Evolutionary conservation across 1,140 invertebrate genomes (phyloP), one percentile per base, ranked within the genome.

Genomic region (Trinorchestia longiramus): DNA sequence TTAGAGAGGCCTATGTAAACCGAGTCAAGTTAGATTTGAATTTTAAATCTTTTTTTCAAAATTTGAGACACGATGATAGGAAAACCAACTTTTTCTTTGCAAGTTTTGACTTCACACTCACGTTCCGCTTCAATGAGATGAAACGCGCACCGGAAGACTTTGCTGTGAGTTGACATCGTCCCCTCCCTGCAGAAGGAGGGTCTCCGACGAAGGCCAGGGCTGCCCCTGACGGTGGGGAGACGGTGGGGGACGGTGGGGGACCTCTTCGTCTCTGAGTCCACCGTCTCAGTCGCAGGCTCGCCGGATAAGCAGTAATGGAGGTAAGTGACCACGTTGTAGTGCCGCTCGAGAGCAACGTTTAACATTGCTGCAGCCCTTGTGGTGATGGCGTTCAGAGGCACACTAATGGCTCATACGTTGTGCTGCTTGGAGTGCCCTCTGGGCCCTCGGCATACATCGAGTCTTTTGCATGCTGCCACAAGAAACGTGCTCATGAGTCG

Each of bases 311-410:
- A 28, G 43, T 94, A 94, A 94, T 94, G 92, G 92, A 94, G 92
- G 92, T 94, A 94, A 94, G 92, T 94, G 92, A 94, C 92, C 92
- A 47, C 6, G 92, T 0, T 94, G 92, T 94, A 94, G 92, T 94
- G 44, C 43, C 43, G 92, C 92, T 94, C 92, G 92, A 94, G 92
- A 94, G 43, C 8, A 0, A 0, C 92, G 92, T 94, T 94, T 94
- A 94, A 94, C 92, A 94, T 94, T 94, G 92, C 92, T 19, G 92
- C 43, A 94, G 40, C 92, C 92, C 92, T 94, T 94, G 44, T 94
- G 92, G 8, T 94, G 92, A 94, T 94, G 92, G 92, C 44, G 92
- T 36, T 94, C 88, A 94, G 92, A 94, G 92, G 4, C 43, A 44
- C 36, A 43, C 43, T 94, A 94, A 94, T 94, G 92, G 92, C 44